Conservation (phyloP, 2,888 invertebrate genomes). For the Neocrepidodera transversa region DNA sequence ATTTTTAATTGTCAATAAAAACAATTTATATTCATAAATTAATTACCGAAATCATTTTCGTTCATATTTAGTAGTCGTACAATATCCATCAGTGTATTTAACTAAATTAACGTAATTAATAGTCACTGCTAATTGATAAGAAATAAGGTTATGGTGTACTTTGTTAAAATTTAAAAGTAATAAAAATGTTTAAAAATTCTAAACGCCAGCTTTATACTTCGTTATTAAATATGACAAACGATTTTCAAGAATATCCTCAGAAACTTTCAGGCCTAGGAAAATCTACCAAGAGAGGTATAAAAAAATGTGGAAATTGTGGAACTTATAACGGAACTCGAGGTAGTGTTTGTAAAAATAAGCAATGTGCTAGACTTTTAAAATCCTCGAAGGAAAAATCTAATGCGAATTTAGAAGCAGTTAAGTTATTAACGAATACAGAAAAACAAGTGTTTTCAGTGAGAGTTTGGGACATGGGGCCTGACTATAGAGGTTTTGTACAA, state of each 20-base stretch:
- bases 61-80: no score
- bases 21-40: no score
- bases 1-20: no score
- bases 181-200: slow-evolving; percentile 9
- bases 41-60: no score
- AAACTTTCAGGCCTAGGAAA: slow-evolving; percentile 53
- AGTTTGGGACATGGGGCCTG: slow-evolving; percentile 72
- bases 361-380: slow-evolving; percentile 72
- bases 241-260: slow-evolving; percentile 24
- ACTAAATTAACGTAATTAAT: no score
- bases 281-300: slow-evolving; percentile 73
- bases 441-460: slow-evolving; percentile 74
- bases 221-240: slow-evolving; percentile 4
- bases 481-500: slow-evolving; percentile 78
- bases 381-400: slow-evolving; percentile 65
- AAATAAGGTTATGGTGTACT: no score
- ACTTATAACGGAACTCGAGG: slow-evolving; percentile 78
- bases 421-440: slow-evolving; percentile 68
- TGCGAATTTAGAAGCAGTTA: slow-evolving; percentile 70
- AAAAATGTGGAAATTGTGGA: slow-evolving; percentile 78
- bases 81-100: no score
- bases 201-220: slow-evolving; percentile 15
- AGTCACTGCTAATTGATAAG: no score
- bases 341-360: slow-evolving; percentile 74
- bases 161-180: no score